Evolutionary conservation across 2,888 invertebrate species (phyloP).

Genomic region (Sesamia inferens): DNA sequence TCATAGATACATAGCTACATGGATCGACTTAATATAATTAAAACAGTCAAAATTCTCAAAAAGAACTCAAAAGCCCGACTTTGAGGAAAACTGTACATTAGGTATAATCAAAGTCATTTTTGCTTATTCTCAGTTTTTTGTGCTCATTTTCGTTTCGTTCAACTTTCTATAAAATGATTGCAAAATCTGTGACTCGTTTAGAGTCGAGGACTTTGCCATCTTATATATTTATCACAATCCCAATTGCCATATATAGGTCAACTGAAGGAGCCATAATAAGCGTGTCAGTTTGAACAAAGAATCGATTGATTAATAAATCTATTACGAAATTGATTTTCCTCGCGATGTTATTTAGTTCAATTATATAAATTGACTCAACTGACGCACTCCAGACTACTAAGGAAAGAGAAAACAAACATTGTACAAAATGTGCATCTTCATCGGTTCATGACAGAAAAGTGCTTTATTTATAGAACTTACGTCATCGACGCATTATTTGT

Average conservation of each 20-base stretch:
- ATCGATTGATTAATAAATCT: constrained; percentile 15
- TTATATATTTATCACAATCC: constrained; percentile 24
- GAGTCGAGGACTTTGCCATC: constrained; percentile 18
- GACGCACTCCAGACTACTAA: constrained; percentile 31
- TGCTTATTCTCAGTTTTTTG: constrained; percentile 18
- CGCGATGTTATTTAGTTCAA: constrained; percentile 30
- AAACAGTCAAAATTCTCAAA: background rate
- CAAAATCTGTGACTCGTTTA: constrained; percentile 6
- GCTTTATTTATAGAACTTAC: constrained; percentile 38
- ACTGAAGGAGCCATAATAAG: constrained; percentile 36
- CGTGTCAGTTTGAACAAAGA: constrained; percentile 23
- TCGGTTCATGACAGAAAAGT: constrained; percentile 6
- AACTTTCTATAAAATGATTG: constrained; percentile 39
- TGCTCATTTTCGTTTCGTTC: constrained; percentile 13
- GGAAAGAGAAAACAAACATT: constrained; percentile 22
- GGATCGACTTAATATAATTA: background rate
- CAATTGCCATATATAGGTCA: constrained; percentile 44
- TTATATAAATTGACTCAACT: constrained; percentile 30
- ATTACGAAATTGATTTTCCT: constrained; percentile 34
- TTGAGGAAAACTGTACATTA: background rate
- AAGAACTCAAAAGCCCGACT: background rate
- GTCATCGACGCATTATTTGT: constrained; percentile 28
- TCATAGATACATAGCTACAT: background rate
- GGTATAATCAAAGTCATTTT: constrained; percentile 9
- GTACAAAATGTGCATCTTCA: constrained; percentile 41